Evolutionary conservation across 2,113 vertebrate genomes (phyloP), one percentile per base, ranked within the genome.

Genomic region (Mionectes macconnelli): DNA sequence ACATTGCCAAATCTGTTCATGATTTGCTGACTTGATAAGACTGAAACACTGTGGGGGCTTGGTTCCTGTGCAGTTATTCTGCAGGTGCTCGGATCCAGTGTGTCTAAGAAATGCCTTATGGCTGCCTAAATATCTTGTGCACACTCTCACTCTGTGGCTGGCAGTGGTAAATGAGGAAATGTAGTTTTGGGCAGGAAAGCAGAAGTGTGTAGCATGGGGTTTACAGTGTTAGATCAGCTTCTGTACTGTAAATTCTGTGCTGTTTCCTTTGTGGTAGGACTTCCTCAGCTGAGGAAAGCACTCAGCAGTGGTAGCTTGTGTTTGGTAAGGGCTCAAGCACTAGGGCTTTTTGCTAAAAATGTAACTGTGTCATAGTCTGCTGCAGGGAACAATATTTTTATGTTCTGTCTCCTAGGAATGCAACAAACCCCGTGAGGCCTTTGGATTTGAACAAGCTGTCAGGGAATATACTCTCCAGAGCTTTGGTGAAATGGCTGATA

Each of bases 401-500:
- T 94, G 77, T 88, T 96, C 76, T 57, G 2, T 96, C 77, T 95
- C 33, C 62, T 94, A 99, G 99, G 99, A 99, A 95, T 99, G 99
- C 98, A 99, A 98, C 96, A 99, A 99, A 84, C 99, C 99, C 45
- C 98, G 99, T 55, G 99, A 99, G 96, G 99, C 99, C 12, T 99
- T 99, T 95, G 99, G 99, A 72, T 99, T 99, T 77, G 99, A 99
- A 95, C 99, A 99, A 97, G 99, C 99, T 19, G 98, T 99, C 94
- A 98, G 99, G 90, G 99, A 99, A 87, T 99, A 99, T 91, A 98
- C 98, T 25, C 98, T 99, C 64, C 99, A 99, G 97, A 99, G 99
- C 97, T 99, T 99, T 62, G 99, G 99, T 74, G 99, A 99, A 97
- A 99, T 99, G 99, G 99, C 99, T 18, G 99, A 99, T 98, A 99